Conservation (phyloP, 2,113 vertebrate genomes). For the Saguinus imperator region DNA sequence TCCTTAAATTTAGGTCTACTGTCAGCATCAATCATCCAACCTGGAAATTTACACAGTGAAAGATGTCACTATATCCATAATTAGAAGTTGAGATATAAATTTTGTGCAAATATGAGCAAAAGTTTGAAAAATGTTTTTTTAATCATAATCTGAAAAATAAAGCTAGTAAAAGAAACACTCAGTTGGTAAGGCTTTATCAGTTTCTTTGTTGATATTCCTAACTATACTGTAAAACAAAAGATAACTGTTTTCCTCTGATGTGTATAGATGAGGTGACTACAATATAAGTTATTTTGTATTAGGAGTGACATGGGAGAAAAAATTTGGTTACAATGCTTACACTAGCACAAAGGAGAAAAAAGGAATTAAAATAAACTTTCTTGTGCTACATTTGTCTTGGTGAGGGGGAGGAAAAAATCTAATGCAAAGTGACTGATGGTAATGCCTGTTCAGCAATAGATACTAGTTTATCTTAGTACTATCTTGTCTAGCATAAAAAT, state of each 20-base stretch:
- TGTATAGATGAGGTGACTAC: not conserved
- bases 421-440: constrained; percentile 7
- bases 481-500: constrained; percentile 64
- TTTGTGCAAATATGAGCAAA: not conserved
- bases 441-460: constrained; percentile 24
- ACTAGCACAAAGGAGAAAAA: not conserved
- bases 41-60: constrained; percentile 80
- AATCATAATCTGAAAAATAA: not conserved
- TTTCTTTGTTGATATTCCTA: not conserved
- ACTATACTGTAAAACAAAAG: not conserved
- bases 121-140: not conserved
- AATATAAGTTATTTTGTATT: not conserved
- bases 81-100: not conserved
- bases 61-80: not conserved
- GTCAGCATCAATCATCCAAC: constrained; percentile 99
- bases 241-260: not conserved
- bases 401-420: not conserved
- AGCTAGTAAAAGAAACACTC: not conserved
- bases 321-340: not conserved
- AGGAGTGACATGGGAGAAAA: not conserved
- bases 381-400: not conserved
- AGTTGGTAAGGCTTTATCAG: not conserved
- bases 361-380: not conserved
- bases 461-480: constrained; percentile 53
- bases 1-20: constrained; percentile 99